These are phyloP conservation scores for Anneissia japonica DNA, from an alignment of 35 echinoderm and acorn worm genomes.

Conservation along the genomic window DNA sequence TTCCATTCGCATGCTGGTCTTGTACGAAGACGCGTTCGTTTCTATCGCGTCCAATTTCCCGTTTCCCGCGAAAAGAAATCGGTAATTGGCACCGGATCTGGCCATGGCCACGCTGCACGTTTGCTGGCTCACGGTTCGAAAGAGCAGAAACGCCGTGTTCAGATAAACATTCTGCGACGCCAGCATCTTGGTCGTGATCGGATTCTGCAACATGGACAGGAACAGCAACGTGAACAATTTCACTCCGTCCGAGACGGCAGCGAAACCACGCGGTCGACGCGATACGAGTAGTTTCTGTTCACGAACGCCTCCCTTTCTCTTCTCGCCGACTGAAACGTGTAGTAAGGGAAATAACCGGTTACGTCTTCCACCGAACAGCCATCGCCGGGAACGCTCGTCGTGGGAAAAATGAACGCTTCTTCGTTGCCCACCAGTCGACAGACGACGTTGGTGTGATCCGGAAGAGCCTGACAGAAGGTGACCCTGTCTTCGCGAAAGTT, in stretches of 20 bases:
- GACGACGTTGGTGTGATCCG: background rate
- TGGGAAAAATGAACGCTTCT: background rate
- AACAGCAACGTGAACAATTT: constrained; percentile 1
- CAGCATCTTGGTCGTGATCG: background rate
- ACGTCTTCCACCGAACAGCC: background rate
- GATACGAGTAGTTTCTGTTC: constrained; percentile 23
- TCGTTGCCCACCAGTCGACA: background rate
- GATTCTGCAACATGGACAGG: constrained; percentile 14
- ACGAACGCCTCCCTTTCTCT: background rate
- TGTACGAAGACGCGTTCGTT: background rate
- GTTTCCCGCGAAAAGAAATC: constrained; percentile 1
- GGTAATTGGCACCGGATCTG: background rate
- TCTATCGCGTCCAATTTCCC: background rate
- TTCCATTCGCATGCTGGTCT: background rate
- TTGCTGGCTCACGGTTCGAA: background rate
- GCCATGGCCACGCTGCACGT: background rate
- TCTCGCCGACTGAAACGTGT: background rate
- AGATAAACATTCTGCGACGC: background rate
- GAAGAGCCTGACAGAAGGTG: background rate
- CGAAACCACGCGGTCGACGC: background rate
- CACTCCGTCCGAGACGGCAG: background rate
- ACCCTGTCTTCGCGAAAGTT: background rate
- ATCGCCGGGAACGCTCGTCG: background rate
- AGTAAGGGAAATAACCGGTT: background rate
- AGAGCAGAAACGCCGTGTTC: constrained; percentile 8